Evolutionary conservation across 2,113 vertebrate genomes (phyloP), one percentile per base, ranked within the genome.

Genomic region (Xenopus tropicalis): DNA sequence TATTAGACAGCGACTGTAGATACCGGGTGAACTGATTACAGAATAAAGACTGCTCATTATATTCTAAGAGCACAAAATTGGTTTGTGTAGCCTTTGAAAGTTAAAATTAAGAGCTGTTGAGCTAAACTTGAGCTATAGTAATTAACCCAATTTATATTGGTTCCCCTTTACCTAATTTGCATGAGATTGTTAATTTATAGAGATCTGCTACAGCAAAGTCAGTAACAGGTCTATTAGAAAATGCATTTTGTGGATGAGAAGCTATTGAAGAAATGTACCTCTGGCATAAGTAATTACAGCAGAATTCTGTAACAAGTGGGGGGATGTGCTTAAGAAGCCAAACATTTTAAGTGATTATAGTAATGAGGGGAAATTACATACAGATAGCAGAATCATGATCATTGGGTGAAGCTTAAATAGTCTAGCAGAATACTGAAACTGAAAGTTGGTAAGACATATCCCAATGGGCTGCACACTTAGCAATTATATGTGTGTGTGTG

Each of bases 1-100:
- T 87, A 89, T 88, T 86, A 92, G 90, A 90, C 90, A 91, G 90
- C 83, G 81, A 69, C 44, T 62, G 66, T 48, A 90, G 87, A 89
- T 86, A 88, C 78, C 29, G 86, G 88, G 87, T 77, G 66, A 91
- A 80, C 85, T 92, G 91, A 92, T 92, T 92, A 92, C 91, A 92
- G 88, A 91, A 89, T 91, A 91, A 92, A 92, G 87, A 85, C 85
- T 90, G 84, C 90, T 92, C 91, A 90, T 92, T 92, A 92, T 88
- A 91, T 88, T 88, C 89, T 91, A 91, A 91, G 83, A 91, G 90
- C 85, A 91, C 91, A 91, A 91, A 92, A 92, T 88, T 87, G 90
- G 88, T 89, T 87, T 91, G 87, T 88, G 89, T 91, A 89, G 90
- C 87, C 88, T 92, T 91, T 92, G 91, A 90, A 92, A 92, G 85